Evolutionary conservation across 2,888 invertebrate genomes (phyloP).

Genomic region (Abrostola tripartita): DNA sequence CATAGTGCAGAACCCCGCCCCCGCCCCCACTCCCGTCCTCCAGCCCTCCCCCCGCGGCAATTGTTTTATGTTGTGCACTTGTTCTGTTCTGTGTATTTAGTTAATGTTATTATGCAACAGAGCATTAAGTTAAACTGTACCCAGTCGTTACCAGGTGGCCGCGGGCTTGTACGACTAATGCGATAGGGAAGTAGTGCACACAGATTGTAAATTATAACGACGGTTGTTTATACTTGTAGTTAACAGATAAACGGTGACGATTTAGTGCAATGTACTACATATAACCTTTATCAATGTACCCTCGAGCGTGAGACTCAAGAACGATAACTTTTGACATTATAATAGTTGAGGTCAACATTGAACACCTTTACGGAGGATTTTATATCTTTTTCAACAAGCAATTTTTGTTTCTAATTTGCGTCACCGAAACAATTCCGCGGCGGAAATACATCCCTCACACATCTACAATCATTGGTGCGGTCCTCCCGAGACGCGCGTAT

Average conservation of each 20-base stretch:
- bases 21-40: too few species aligned
- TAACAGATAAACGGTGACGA: too few species aligned
- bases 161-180: not conserved
- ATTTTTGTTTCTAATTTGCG: constrained; percentile 18
- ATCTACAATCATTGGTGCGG: constrained; percentile 8
- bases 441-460: constrained; percentile 8
- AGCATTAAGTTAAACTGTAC: not conserved
- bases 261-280: too few species aligned
- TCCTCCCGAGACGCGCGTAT: constrained; percentile 14
- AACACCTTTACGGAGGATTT: not conserved
- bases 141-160: not conserved
- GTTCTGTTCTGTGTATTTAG: not conserved
- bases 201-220: too few species aligned
- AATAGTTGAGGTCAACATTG: too few species aligned
- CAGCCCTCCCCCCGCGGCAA: not conserved
- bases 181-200: not conserved
- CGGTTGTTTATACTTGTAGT: too few species aligned
- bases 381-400: not conserved
- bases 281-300: too few species aligned
- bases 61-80: not conserved
- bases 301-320: too few species aligned
- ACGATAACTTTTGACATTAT: too few species aligned
- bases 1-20: too few species aligned
- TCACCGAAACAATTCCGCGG: constrained; percentile 14
- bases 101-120: not conserved